Conservation (phyloP, 2,797 vertebrate species). For the Streptopelia turtur region DNA sequence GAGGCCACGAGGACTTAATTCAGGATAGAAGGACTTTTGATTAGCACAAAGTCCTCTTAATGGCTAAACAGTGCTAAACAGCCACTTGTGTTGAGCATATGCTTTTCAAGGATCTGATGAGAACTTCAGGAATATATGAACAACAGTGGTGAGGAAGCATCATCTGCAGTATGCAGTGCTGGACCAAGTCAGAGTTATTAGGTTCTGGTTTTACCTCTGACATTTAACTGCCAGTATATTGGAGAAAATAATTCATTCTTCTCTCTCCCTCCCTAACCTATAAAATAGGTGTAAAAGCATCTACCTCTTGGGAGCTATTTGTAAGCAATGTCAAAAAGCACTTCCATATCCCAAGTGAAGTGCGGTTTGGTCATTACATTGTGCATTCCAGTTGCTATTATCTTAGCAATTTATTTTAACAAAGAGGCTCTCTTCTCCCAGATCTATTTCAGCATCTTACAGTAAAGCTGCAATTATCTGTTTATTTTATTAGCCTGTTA, state of each 20-base stretch:
- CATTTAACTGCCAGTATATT: not conserved
- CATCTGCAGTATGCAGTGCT: not conserved
- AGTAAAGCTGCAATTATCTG: slow-evolving; percentile 18
- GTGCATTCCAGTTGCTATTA: not conserved
- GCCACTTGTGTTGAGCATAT: not conserved
- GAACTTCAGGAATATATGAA: not conserved
- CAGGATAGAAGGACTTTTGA: not conserved
- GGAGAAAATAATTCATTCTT: slow-evolving; percentile 11
- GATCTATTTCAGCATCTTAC: slow-evolving; percentile 17
- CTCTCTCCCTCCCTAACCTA: not conserved
- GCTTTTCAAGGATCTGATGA: not conserved
- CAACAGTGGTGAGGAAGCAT: not conserved
- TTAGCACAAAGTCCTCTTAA: not conserved
- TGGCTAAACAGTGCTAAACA: not conserved
- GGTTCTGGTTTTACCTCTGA: not conserved
- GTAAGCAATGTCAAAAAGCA: not conserved
- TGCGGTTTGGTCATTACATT: not conserved
- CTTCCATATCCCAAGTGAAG: not conserved
- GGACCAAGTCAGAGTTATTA: not conserved
- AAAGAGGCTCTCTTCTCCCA: not conserved
- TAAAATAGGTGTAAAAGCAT: slow-evolving; percentile 22
- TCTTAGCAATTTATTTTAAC: slow-evolving; percentile 29
- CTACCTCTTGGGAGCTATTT: slow-evolving; percentile 10
- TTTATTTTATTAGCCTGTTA: slow-evolving; percentile 22
- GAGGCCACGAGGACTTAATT: not conserved